These are phyloP conservation scores for Brachyhypopomus occidentalis DNA, from an alignment of 2,113 vertebrate species.

Conservation along the genomic window DNA sequence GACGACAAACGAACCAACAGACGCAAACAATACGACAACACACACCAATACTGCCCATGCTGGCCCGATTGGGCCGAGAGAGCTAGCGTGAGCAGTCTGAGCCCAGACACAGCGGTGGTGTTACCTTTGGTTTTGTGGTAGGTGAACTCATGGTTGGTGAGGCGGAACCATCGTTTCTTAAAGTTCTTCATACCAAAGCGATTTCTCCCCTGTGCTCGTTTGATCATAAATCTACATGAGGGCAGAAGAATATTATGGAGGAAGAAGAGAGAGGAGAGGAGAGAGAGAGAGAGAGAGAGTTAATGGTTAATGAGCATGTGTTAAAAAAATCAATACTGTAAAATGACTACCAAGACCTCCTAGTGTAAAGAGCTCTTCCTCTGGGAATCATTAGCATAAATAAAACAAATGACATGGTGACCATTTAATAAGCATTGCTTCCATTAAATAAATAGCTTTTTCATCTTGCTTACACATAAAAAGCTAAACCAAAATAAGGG, in stretches of 20 bases:
- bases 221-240: slow-evolving; percentile 90
- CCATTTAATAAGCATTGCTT: neutral
- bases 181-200: slow-evolving; percentile 98
- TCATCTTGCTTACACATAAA: neutral
- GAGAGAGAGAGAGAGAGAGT: neutral
- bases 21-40: slow-evolving; percentile 34
- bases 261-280: slow-evolving; percentile 9
- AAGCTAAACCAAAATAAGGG: neutral
- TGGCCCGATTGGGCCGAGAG: slow-evolving; percentile 11
- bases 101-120: slow-evolving; percentile 43
- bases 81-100: neutral
- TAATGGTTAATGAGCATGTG: neutral
- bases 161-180: slow-evolving; percentile 97
- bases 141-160: slow-evolving; percentile 97
- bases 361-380: too few relatives aligned
- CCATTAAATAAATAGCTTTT: neutral
- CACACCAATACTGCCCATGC: neutral
- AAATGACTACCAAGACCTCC: too few relatives aligned
- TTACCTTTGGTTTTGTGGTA: slow-evolving; percentile 98
- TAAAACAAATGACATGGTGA: too few relatives aligned
- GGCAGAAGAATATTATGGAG: neutral
- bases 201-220: slow-evolving; percentile 95
- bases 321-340: too few relatives aligned
- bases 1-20: neutral
- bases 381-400: too few relatives aligned